Conservation (phyloP, 2,888 invertebrate genomes). For the Empis stercorea region DNA sequence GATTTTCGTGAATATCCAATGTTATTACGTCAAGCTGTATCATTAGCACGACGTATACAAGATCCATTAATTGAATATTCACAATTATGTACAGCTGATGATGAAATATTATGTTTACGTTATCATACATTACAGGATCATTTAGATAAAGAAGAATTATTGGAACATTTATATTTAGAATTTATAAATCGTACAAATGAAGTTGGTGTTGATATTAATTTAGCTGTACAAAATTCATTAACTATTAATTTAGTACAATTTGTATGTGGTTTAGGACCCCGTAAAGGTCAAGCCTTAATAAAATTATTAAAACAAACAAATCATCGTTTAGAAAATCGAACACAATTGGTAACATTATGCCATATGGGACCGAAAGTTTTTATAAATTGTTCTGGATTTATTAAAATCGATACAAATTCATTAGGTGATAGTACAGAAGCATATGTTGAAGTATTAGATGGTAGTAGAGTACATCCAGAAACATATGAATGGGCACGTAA, state of each 20-base stretch:
- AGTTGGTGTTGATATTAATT: constrained; percentile 94
- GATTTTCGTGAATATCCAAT: constrained; percentile 92
- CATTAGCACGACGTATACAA: constrained; percentile 80
- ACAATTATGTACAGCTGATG: constrained; percentile 89
- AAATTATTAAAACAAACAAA: constrained; percentile 83
- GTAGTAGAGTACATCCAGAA: constrained; percentile 96
- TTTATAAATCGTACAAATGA: constrained; percentile 93
- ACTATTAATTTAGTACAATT: constrained; percentile 87
- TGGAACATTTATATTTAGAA: constrained; percentile 76
- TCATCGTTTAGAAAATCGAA: constrained; percentile 83
- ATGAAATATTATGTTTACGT: constrained; percentile 88
- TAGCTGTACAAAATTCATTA: constrained; percentile 78
- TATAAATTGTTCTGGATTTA: constrained; percentile 97
- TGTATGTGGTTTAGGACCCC: constrained; percentile 89
- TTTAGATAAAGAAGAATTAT: constrained; percentile 68
- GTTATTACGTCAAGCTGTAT: constrained; percentile 81
- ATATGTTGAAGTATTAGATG: constrained; percentile 91
- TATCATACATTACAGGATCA: constrained; percentile 81
- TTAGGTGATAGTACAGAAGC: constrained; percentile 89
- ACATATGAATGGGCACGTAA: constrained; percentile 99
- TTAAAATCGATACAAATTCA: constrained; percentile 95
- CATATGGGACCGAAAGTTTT: constrained; percentile 98
- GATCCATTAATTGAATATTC: constrained; percentile 95
- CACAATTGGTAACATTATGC: constrained; percentile 87
- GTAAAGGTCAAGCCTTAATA: constrained; percentile 80